Evolutionary conservation across 2,113 vertebrate species (phyloP).

Genomic region (Pelecanus crispus): DNA sequence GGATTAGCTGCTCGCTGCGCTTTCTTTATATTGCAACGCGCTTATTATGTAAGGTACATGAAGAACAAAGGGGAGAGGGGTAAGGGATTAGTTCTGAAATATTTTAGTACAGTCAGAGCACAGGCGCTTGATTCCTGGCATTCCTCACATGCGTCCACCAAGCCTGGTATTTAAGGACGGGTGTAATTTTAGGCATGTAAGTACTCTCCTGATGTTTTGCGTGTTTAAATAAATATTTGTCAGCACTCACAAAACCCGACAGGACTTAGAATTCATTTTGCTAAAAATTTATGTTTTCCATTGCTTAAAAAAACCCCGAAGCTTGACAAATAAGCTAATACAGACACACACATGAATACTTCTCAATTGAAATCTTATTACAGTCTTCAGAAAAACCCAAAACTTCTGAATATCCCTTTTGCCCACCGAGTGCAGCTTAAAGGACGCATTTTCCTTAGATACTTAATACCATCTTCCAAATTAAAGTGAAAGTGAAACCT

Average conservation of each 20-base stretch:
- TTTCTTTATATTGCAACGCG: accelerated
- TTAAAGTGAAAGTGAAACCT: neutral
- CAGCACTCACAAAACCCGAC: accelerated
- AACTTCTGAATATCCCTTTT: neutral
- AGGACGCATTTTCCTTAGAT: neutral
- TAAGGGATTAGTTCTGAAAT: neutral
- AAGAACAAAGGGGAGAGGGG: too few species aligned
- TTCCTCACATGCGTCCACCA: accelerated
- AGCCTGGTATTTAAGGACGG: accelerated
- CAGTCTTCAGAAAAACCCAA: neutral
- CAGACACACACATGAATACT: neutral
- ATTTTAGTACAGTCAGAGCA: neutral
- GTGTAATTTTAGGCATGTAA: neutral
- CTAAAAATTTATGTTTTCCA: neutral
- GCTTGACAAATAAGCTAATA: neutral
- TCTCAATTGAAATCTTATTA: neutral
- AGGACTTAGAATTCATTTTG: neutral
- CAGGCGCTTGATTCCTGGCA: neutral
- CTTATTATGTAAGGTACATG: accelerated
- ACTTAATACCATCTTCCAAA: neutral
- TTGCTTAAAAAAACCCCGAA: neutral
- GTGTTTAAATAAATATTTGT: neutral
- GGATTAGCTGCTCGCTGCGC: accelerated
- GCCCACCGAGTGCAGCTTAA: neutral
- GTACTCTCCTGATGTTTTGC: neutral